Evolutionary conservation across 2,113 vertebrate genomes (phyloP).

Genomic region (Cairina moschata): DNA sequence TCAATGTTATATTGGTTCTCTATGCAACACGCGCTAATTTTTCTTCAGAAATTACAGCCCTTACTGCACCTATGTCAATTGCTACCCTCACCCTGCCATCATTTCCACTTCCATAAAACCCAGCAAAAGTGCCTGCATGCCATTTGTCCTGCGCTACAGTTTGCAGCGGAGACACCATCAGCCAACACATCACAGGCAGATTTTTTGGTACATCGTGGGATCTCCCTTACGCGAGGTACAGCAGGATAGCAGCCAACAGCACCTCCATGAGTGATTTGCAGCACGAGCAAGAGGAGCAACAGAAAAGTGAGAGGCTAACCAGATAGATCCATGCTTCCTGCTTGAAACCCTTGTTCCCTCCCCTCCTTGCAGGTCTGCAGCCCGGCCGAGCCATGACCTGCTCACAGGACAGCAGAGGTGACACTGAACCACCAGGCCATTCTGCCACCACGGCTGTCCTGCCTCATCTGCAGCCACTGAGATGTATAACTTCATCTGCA

Average conservation of each 20-base stretch:
- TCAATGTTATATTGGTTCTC: constrained; percentile 34
- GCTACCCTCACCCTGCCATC: not conserved
- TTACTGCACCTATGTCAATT: not conserved
- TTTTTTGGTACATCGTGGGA: not conserved
- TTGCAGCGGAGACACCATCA: not conserved
- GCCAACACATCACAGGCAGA: not conserved
- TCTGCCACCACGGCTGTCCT: not conserved
- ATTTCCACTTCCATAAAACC: not conserved
- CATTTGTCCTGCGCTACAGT: not conserved
- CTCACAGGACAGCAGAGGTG: not conserved
- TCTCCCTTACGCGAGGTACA: not conserved
- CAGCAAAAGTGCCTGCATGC: not conserved
- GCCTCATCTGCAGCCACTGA: not conserved
- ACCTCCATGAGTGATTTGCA: not conserved
- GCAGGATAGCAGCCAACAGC: not conserved
- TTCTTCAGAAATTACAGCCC: not conserved
- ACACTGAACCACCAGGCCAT: not conserved
- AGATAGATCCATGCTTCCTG: not conserved
- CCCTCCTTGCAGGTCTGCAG: not conserved
- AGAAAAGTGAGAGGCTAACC: not conserved
- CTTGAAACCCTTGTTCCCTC: not conserved
- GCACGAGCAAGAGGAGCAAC: not conserved
- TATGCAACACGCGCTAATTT: constrained; percentile 34
- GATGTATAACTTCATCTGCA: rapidly evolving
- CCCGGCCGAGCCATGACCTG: rapidly evolving